Percentiles rank a stretch among this genome's conserved stretches.
These are phyloP conservation scores for Linnaemya tessellans DNA, from an alignment of 2,888 invertebrate species.

Conservation along the genomic window DNA sequence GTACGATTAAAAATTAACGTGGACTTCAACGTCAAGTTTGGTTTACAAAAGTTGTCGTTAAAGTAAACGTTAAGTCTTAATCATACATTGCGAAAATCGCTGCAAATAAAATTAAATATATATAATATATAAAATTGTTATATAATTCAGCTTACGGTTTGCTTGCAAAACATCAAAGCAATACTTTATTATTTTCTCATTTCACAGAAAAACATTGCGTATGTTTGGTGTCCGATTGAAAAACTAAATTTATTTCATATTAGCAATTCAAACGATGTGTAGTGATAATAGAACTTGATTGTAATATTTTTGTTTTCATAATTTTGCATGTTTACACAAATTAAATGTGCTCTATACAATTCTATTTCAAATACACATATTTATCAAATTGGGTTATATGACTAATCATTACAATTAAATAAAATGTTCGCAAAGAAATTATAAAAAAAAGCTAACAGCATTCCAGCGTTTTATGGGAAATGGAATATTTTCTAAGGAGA, in stretches of 20 bases:
- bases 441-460: conserved; percentile 1
- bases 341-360: conserved; percentile 44
- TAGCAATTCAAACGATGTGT: conserved; percentile 1
- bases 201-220: neutral
- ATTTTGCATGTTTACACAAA: conserved; percentile 47
- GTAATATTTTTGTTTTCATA: conserved; percentile 27
- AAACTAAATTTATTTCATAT: conserved; percentile 3
- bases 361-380: conserved; percentile 25
- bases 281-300: conserved; percentile 21
- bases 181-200: neutral
- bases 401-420: conserved; percentile 50
- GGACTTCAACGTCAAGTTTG: too few relatives aligned
- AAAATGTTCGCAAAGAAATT: conserved; percentile 3
- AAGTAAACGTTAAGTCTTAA: too few relatives aligned
- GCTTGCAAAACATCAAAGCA: too few relatives aligned
- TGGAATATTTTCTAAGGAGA: neutral
- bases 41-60: too few relatives aligned
- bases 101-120: too few relatives aligned
- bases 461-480: conserved; percentile 9
- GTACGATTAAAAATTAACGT: too few relatives aligned
- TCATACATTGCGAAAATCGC: too few relatives aligned
- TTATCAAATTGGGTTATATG: conserved; percentile 68
- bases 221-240: neutral
- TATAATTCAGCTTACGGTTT: too few relatives aligned
- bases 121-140: too few relatives aligned